Conservation (phyloP, 2,888 invertebrate species). For the Andrena camellia region DNA sequence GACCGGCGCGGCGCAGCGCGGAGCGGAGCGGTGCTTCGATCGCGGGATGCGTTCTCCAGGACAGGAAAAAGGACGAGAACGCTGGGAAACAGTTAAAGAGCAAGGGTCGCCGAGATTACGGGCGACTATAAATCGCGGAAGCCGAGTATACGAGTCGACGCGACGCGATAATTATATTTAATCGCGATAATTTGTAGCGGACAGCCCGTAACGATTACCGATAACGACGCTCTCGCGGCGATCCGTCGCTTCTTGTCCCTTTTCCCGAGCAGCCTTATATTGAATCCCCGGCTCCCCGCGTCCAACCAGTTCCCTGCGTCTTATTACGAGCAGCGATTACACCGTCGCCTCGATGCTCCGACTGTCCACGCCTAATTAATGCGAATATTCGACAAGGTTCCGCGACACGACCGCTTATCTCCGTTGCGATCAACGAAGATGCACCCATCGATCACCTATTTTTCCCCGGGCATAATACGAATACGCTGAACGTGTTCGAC, state of each 20-base stretch:
- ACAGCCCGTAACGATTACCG: conserved; percentile 18
- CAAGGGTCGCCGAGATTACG: conserved; percentile 32
- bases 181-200: conserved; percentile 45
- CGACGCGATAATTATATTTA: conserved; percentile 34
- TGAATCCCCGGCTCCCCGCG: not conserved
- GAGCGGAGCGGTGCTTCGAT: not conserved
- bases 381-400: conserved; percentile 35
- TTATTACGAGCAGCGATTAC: conserved; percentile 19
- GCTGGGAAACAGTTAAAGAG: conserved; percentile 33
- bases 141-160: conserved; percentile 4
- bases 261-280: not conserved
- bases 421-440: not conserved
- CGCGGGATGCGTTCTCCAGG: conserved; percentile 14
- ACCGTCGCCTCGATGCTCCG: not conserved
- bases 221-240: conserved; percentile 21
- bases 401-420: conserved; percentile 1
- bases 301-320: conserved; percentile 41
- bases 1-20: not conserved
- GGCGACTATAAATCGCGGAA: conserved; percentile 23
- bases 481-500: not conserved
- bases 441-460: conserved; percentile 22
- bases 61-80: not conserved
- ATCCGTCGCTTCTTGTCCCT: conserved; percentile 5
- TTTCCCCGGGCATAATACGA: not conserved
- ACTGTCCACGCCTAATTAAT: conserved; percentile 35